Conservation (phyloP, 1,140 invertebrate species). For the Spodoptera litura region DNA sequence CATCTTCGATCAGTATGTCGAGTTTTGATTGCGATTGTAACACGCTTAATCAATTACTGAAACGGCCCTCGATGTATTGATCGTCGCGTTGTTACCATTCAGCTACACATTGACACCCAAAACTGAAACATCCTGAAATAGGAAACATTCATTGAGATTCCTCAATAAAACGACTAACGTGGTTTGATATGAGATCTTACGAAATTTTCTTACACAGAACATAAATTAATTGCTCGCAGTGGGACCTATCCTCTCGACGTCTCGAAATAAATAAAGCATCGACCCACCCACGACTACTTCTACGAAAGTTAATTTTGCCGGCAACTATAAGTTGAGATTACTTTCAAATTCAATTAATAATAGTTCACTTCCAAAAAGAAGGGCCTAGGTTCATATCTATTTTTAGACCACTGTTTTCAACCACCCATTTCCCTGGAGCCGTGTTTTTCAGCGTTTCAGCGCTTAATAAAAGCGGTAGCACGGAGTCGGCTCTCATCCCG, state of each 20-base stretch:
- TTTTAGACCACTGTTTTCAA: constrained; percentile 73
- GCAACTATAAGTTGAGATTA: background rate
- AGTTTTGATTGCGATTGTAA: constrained; percentile 12
- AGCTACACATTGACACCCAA: background rate
- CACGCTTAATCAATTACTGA: constrained; percentile 18
- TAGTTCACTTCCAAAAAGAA: constrained; percentile 38
- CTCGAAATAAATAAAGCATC: too few relatives aligned
- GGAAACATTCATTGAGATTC: background rate
- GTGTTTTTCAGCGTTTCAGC: constrained; percentile 68
- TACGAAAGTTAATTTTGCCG: background rate
- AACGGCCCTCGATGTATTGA: constrained; percentile 19
- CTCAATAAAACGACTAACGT: background rate
- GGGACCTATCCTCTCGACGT: too few relatives aligned
- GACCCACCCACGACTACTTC: too few relatives aligned
- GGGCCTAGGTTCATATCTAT: constrained; percentile 63
- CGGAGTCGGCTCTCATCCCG: constrained; percentile 78
- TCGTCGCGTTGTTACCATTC: background rate
- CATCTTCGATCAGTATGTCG: constrained; percentile 11
- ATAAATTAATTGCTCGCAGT: too few relatives aligned
- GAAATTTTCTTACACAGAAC: too few relatives aligned
- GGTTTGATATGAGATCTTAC: too few relatives aligned
- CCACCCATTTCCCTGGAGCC: constrained; percentile 60
- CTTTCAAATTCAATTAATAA: constrained; percentile 50
- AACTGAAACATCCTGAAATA: constrained; percentile 6
- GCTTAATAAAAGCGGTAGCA: constrained; percentile 72